Base-by-base conservation (phyloP, 2,113 vertebrate genomes). In the Cygnus atratus region DNA sequence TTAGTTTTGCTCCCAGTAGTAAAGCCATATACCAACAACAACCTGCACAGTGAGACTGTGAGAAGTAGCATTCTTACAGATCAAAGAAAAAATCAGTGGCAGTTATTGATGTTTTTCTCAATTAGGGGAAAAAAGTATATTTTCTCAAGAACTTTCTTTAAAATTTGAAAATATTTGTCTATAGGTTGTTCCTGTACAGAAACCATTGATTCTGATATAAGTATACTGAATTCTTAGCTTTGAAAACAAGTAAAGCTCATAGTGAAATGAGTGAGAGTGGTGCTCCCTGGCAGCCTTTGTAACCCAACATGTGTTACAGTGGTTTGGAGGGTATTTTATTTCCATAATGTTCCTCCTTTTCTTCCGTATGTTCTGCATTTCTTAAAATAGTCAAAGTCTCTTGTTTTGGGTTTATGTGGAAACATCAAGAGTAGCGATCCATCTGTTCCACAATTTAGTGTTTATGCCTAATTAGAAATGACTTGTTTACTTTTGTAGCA, bases 91-190 rank as follows among this genome's bases (percentile, higher is more conserved):
- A 71, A 71, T 83, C 41, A 46, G 9, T 61, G 55, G 13, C 43
- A 37, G 28, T 55, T 90, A 44, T 7, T 77, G 14, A 35, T 1
- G 1, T 4, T 52, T n/a, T 16, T 11, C 2, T 26, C 19, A 5
- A 2, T 0, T 48, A 21, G 20, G 9, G 21, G 11, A 65, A 57
- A 48, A 3, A 10, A 4, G 6, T 28, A 48, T 68, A 19, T 31
- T 74, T 44, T 54, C 3, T 0, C 19, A 14, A 63, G 57, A 71
- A 7, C 9, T 17, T 70, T n/a, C 48, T 77, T 74, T 46, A 13
- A 84, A 81, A 31, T 6, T 7, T 70, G 59, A 61, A 57, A 78
- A 8, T 35, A 52, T 22, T 74, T 70, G 10, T 41, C 18, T 13
- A 5, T 57, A 46, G 25, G 5, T 44, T 8, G 2, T 72, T 72